These are phyloP conservation scores for Cricetomys ansorgei DNA, from an alignment of 2,113 vertebrate genomes.

Conservation along the genomic window DNA sequence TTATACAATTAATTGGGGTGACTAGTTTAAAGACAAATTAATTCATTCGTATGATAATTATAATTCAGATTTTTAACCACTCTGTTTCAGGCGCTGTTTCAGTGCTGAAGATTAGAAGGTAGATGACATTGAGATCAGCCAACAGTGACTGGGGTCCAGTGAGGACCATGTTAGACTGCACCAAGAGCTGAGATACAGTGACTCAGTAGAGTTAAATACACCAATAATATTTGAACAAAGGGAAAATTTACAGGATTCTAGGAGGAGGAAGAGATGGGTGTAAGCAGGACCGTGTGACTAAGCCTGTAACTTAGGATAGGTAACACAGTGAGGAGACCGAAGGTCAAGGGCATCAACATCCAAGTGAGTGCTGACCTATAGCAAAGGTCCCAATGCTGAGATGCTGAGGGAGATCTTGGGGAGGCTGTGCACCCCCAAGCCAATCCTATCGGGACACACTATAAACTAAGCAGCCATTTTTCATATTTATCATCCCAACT, in stretches of 20 bases:
- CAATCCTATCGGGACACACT: not conserved
- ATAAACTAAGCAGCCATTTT: not conserved
- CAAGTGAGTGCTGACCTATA: not conserved
- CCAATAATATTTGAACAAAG: not conserved
- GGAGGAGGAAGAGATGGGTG: not conserved
- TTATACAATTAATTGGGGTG: not conserved
- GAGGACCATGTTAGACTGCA: not conserved
- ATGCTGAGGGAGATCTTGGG: not conserved
- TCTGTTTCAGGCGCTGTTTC: not conserved
- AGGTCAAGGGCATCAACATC: not conserved
- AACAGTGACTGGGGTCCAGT: not conserved
- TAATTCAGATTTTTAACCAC: not conserved
- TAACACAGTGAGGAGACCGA: not conserved
- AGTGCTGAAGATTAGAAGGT: not conserved
- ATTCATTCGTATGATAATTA: not conserved
- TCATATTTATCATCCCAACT: not conserved
- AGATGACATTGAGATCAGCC: not conserved
- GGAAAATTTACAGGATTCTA: not conserved
- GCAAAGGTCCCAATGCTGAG: not conserved
- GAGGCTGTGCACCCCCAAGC: not conserved
- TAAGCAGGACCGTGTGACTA: not conserved
- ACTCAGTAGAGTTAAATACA: not conserved
- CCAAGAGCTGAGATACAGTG: not conserved
- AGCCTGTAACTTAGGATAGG: too few species aligned
- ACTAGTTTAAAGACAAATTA: constrained; percentile 16